These are phyloP conservation scores for Premnoplex brunnescens DNA, from an alignment of 2,797 vertebrate genomes.

Conservation along the genomic window DNA sequence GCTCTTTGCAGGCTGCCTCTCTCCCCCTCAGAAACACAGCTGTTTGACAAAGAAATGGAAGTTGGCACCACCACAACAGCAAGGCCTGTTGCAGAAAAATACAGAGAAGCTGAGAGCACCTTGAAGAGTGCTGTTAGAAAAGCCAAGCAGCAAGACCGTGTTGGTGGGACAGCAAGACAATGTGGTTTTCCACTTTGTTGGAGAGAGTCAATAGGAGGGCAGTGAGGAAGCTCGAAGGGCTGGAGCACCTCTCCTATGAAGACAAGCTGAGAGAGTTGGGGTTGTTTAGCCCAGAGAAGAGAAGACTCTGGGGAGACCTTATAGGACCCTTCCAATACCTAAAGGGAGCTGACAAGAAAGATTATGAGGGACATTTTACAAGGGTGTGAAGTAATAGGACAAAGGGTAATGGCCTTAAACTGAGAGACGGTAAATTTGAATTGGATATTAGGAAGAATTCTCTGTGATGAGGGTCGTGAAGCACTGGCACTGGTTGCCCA, in stretches of 20 bases:
- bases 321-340: neutral
- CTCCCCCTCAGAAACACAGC: neutral
- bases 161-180: neutral
- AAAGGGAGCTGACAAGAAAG: neutral
- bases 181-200: neutral
- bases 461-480: neutral
- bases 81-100: neutral
- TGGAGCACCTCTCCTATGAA: neutral
- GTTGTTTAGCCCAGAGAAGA: neutral
- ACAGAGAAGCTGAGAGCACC: neutral
- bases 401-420: neutral
- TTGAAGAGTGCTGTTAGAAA: constrained; percentile 17
- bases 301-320: neutral
- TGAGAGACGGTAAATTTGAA: neutral
- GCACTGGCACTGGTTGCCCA: neutral
- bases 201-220: neutral
- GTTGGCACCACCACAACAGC: neutral
- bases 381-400: neutral
- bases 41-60: neutral
- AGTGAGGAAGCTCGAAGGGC: neutral
- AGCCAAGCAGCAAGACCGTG: neutral
- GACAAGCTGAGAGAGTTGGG: neutral
- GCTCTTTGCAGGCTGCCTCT: neutral
- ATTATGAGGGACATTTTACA: neutral
- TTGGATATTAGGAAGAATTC: neutral